Evolutionary conservation across 2,888 invertebrate species (phyloP), one percentile per base, ranked within the genome.

Genomic region (Ophion ellenae): DNA sequence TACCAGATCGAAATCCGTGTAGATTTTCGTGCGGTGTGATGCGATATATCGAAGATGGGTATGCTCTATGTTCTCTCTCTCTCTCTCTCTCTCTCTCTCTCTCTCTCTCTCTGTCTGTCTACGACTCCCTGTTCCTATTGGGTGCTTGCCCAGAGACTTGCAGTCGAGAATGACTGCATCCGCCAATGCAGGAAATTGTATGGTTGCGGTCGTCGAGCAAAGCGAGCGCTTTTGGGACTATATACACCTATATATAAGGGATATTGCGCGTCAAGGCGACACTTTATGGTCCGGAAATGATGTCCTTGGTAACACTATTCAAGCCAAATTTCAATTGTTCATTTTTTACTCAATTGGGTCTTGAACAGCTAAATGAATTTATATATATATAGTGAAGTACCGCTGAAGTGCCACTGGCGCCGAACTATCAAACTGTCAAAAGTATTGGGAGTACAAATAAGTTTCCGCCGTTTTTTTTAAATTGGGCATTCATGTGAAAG

Each of bases 181-280:
- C 45, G 53, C 36, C 47, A 79, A 53, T 53, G 63, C 47, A 66
- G 76, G 80, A 84, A 84, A 84, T 84, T 84, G 71, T 76, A 70
- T 47, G n/a, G 66, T 71, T 73, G 84, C 80, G 80, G 84, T 80
- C 47, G 71, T 53, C 59, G 66, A 59, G 80, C 80, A 84, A 71
- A 84, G 70, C 69, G 59, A 45, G 32, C 69, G 70, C 47, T 61
- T 70, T 63, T 69, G 53, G 63, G 36, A 59, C 57, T 20, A 57
- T 67, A 36, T 67, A 67, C 66, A 17, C 53, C 32, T 61, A 57
- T 24, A 66, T 77, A 45, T 32, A 57, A 3, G 40, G 40, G 67
- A 75, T 7, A 9, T 14, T 69, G 14, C 40, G 40, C 67, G 4
- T 28, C 11, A 10, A n/a, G 67, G 57, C 14, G 28, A 53, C 70